Evolutionary conservation across 2,888 invertebrate species (phyloP), one percentile per base, ranked within the genome.

Genomic region (Luperina testacea): DNA sequence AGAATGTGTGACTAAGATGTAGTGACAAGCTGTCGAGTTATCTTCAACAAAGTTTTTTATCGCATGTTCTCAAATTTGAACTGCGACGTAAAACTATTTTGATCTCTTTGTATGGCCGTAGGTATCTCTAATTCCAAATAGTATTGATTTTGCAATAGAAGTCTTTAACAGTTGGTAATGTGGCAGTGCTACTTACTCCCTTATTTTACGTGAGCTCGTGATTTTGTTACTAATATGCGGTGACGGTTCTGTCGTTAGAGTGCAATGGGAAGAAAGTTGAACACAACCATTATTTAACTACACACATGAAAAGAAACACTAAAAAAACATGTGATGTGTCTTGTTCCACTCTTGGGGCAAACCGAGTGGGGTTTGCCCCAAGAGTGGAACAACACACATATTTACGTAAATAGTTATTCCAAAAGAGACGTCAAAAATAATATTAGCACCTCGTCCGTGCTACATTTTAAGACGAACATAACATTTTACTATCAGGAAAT

Each of bases 1-100:
- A 67, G 78, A 77, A 75, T 63, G 77, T 67, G 64, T 77, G 76
- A 80, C 76, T 71, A 80, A 69, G 67, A 69, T 87, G 57, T 78
- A 78, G 82, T 75, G 86, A 88, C 86, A 82, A 74, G 53, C 78
- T 78, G 75, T 88, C 80, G 75, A 85, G 75, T 75, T 88, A 86
- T 80, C 76, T 82, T 63, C 63, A 72, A 51, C 77, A 70, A 80
- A n/a, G 5, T 53, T 81, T 72, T 75, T 77, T 84, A 87, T 86
- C 84, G 48, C 42, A 27, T 27, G 65, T 67, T 70, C 84, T 79
- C 53, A 72, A 77, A 75, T 72, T 84, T 75, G 72, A 72, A 69
- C 57, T n/a, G 13, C 69, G 64, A 65, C n/a, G 57, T 64, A 27
- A 76, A 65, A 61, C 61, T 45, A 71, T 74, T 38, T 38, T 68